phyloP scores from a whole-genome alignment of 2,888 invertebrate species.

The Dicranocentrus wangi region DNA sequence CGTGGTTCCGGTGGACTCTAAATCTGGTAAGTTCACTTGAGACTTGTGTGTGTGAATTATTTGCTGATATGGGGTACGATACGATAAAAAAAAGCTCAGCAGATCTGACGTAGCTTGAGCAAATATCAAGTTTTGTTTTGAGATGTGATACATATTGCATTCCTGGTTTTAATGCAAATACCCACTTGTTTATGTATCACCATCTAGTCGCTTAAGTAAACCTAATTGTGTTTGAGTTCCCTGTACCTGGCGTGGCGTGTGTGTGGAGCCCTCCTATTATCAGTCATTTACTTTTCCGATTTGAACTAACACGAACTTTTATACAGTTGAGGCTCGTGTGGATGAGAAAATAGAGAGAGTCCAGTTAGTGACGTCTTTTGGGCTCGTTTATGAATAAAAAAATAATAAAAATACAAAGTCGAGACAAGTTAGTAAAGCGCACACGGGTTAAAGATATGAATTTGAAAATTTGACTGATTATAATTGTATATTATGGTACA shows the following conservation, averaged over 20 bases:
- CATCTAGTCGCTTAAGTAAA: slow-evolving; percentile 15
- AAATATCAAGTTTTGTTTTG: too few species aligned
- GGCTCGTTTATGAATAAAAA: not conserved
- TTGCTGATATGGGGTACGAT: too few species aligned
- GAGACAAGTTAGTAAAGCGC: slow-evolving; percentile 26
- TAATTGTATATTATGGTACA: too few species aligned
- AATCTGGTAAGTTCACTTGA: too few species aligned
- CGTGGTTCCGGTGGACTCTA: too few species aligned
- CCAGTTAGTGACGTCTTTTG: slow-evolving; percentile 1
- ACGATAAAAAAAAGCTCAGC: too few species aligned
- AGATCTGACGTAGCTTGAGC: too few species aligned
- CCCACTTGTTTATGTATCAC: not conserved
- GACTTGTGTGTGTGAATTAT: too few species aligned
- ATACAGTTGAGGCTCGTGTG: not conserved
- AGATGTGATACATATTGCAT: not conserved
- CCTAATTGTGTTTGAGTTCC: not conserved
- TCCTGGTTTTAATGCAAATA: not conserved
- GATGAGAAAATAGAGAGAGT: not conserved
- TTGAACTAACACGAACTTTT: slow-evolving; percentile 2
- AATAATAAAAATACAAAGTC: not conserved
- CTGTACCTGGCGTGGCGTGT: slow-evolving; percentile 7
- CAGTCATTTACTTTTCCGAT: slow-evolving; percentile 54
- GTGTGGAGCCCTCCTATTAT: slow-evolving; percentile 25
- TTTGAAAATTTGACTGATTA: slow-evolving; percentile 50
- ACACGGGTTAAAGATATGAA: not conserved